Conservation (phyloP, 2,113 vertebrate genomes). For the Pelvicachromis taeniatus region DNA sequence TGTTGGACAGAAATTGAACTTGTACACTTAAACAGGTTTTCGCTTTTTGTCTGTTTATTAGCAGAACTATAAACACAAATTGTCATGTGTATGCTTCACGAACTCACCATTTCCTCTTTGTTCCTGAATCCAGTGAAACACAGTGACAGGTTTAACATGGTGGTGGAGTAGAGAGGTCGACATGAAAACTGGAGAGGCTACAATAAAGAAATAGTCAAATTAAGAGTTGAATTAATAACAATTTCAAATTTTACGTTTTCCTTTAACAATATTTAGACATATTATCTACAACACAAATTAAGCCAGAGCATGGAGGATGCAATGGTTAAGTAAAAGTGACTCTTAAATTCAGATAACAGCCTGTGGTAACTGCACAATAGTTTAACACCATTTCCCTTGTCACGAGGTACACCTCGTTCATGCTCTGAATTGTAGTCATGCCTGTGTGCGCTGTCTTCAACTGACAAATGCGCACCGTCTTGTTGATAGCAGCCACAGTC, state of each 20-base stretch:
- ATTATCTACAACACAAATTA: not conserved
- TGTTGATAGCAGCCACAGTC: constrained; percentile 1
- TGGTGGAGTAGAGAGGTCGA: constrained; percentile 88
- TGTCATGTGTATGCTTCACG: not conserved
- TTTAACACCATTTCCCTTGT: not conserved
- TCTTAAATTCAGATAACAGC: not conserved
- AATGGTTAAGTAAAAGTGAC: not conserved
- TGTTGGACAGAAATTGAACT: not conserved
- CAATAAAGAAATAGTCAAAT: not conserved
- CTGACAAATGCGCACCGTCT: not conserved
- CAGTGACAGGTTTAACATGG: constrained; percentile 89
- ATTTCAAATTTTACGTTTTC: not conserved
- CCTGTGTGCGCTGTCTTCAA: not conserved
- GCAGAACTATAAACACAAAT: not conserved
- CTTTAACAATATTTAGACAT: not conserved
- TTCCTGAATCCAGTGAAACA: constrained; percentile 96
- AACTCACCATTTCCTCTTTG: constrained; percentile 92
- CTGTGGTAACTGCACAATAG: not conserved
- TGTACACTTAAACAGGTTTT: not conserved
- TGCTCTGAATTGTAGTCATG: not conserved
- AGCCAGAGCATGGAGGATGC: not conserved
- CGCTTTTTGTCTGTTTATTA: not conserved
- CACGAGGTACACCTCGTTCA: not conserved
- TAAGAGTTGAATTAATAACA: not conserved
- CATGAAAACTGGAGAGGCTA: constrained; percentile 90